Evolutionary conservation across 2,113 vertebrate species (phyloP).

Genomic region (Phrynosoma platyrhinos): DNA sequence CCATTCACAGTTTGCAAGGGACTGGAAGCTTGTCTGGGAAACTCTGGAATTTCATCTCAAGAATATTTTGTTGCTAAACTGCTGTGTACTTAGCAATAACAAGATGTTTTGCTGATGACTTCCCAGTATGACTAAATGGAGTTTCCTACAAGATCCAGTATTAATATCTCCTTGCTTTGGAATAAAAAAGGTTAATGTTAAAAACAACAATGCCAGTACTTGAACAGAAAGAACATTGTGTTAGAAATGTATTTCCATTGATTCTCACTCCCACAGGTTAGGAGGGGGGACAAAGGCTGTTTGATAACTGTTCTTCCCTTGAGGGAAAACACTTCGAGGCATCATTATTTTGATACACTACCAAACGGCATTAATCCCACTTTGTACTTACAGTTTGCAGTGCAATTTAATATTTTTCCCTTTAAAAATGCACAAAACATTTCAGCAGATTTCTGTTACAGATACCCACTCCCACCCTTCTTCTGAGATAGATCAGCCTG

Average conservation of each 20-base stretch:
- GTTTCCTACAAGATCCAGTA: slow-evolving; percentile 55
- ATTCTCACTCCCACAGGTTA: slow-evolving; percentile 46
- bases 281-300: background rate
- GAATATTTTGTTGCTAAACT: slow-evolving; percentile 60
- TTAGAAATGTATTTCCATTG: slow-evolving; percentile 51
- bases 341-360: slow-evolving; percentile 56
- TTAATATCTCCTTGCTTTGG: slow-evolving; percentile 23
- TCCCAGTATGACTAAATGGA: slow-evolving; percentile 64
- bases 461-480: background rate
- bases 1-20: too few species aligned
- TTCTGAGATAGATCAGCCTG: background rate
- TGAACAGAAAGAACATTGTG: slow-evolving; percentile 30
- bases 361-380: slow-evolving; percentile 52
- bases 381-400: slow-evolving; percentile 64
- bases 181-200: slow-evolving; percentile 56
- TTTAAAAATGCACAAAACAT: background rate
- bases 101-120: slow-evolving; percentile 61
- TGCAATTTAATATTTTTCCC: slow-evolving; percentile 29
- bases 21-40: too few species aligned
- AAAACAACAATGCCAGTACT: slow-evolving; percentile 6
- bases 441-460: background rate
- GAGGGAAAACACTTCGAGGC: slow-evolving; percentile 45
- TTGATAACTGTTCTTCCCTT: slow-evolving; percentile 47
- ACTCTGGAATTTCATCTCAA: background rate
- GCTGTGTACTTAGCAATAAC: slow-evolving; percentile 48